Percentiles rank a stretch among this genome's conserved stretches.
phyloP scores from a whole-genome alignment of 2,797 vertebrate species.

The Peromyscus nudipes region DNA sequence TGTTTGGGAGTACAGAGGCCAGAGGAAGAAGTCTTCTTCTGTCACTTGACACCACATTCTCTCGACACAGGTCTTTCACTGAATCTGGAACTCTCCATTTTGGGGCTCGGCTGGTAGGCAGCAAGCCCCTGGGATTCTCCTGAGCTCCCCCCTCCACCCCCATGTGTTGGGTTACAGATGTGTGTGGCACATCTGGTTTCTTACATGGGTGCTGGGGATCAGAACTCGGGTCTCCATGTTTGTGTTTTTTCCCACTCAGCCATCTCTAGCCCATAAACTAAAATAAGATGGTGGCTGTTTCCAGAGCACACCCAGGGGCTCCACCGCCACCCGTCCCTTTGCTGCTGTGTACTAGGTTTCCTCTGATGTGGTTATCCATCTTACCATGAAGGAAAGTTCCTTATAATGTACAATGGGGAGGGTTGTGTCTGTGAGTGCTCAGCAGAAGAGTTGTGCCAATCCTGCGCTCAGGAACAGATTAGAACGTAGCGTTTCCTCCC shows the following conservation, averaged over 20 bases:
- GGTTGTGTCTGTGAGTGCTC: neutral
- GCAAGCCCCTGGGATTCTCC: neutral
- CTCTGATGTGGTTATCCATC: neutral
- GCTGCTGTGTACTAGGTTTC: neutral
- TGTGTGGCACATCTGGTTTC: no score
- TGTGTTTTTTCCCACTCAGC: neutral
- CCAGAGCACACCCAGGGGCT: neutral
- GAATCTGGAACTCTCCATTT: neutral
- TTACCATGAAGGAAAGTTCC: neutral
- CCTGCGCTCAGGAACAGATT: neutral
- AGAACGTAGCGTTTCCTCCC: neutral
- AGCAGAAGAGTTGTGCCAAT: neutral
- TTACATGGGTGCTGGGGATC: neutral
- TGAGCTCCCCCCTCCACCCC: no score
- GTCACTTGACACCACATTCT: neutral
- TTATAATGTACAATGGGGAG: neutral
- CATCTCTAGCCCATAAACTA: neutral
- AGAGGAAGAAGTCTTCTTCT: neutral
- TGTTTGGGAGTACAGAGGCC: neutral
- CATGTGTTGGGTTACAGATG: neutral
- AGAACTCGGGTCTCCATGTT: neutral
- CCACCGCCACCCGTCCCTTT: neutral
- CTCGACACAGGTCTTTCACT: neutral
- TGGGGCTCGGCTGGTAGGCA: neutral
- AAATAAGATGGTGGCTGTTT: conserved; percentile 20